A percentile compares a stretch with the other conserved stretches of the same genome.
Evolutionary conservation across 1,140 invertebrate species (phyloP).

Genomic region (Colletes latitarsis): DNA sequence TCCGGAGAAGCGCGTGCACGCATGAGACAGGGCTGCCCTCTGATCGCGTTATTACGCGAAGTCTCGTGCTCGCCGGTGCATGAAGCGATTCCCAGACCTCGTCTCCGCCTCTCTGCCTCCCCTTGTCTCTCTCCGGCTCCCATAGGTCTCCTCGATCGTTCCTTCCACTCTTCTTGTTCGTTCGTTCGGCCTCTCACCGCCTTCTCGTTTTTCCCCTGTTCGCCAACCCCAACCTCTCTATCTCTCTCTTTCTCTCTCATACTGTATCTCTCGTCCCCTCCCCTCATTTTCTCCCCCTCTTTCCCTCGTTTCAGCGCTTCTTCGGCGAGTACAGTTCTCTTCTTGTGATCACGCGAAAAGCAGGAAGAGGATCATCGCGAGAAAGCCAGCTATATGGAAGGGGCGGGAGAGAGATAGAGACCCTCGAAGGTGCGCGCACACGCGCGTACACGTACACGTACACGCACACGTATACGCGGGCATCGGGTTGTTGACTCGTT

Average conservation of each 20-base stretch:
- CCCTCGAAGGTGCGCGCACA: constrained; percentile 38
- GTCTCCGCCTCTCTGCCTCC: constrained; percentile 48
- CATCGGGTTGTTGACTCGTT: constrained; percentile 78
- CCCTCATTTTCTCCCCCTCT: constrained; percentile 43
- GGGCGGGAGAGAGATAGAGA: constrained; percentile 7
- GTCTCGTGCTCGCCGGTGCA: constrained; percentile 72
- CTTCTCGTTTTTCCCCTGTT: constrained; percentile 23
- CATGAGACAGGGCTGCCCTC: constrained; percentile 61
- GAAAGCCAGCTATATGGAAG: background rate
- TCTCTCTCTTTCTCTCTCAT: background rate
- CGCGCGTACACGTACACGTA: constrained; percentile 48
- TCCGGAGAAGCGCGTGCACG: constrained; percentile 53
- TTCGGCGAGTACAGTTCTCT: constrained; percentile 10
- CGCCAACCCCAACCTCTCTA: background rate
- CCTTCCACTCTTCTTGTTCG: constrained; percentile 33
- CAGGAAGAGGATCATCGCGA: constrained; percentile 38
- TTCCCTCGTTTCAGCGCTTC: constrained; percentile 36
- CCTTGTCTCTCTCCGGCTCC: constrained; percentile 9
- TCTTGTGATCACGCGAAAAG: constrained; percentile 45
- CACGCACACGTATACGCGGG: background rate
- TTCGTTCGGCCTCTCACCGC: background rate
- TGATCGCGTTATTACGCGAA: constrained; percentile 73
- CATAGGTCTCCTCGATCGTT: constrained; percentile 8
- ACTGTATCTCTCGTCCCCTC: background rate
- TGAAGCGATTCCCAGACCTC: constrained; percentile 71